Conservation (phyloP, 2,797 vertebrate genomes). For the Gephyroberyx darwinii region DNA sequence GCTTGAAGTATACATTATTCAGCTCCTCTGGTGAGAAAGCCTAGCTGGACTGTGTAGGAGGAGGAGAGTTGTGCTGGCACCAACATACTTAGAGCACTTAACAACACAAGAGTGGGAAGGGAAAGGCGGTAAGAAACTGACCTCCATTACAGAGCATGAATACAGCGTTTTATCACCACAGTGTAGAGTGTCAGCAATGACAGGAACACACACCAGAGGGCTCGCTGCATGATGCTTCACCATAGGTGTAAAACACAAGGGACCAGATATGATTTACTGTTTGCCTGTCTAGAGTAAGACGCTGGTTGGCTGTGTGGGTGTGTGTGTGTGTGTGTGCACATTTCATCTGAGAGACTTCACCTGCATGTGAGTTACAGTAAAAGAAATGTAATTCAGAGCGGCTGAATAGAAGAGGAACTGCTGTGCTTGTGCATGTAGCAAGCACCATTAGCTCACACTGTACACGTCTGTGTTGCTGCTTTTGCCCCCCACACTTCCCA, state of each 20-base stretch:
- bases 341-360: no score
- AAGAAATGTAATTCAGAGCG: background rate
- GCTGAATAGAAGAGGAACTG: background rate
- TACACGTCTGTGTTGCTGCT: background rate
- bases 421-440: background rate
- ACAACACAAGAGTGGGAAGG: slow-evolving; percentile 28
- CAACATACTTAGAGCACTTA: slow-evolving; percentile 26
- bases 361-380: background rate
- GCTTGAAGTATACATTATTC: slow-evolving; percentile 58
- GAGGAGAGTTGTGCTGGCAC: slow-evolving; percentile 36
- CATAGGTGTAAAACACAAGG: slow-evolving; percentile 8
- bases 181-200: background rate
- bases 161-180: slow-evolving; percentile 48
- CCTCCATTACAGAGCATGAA: slow-evolving; percentile 49
- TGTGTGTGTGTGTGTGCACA: slow-evolving; percentile 3
- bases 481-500: background rate
- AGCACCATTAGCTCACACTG: slow-evolving; percentile 3
- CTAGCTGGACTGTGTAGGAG: slow-evolving; percentile 27
- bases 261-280: slow-evolving; percentile 4
- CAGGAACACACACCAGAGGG: slow-evolving; percentile 36
- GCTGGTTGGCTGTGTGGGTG: background rate
- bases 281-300: background rate
- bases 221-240: background rate
- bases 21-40: slow-evolving; percentile 32
- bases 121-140: slow-evolving; percentile 32